Base-by-base conservation (phyloP, 2,888 invertebrate species). In the Iselma pallidipennis region DNA sequence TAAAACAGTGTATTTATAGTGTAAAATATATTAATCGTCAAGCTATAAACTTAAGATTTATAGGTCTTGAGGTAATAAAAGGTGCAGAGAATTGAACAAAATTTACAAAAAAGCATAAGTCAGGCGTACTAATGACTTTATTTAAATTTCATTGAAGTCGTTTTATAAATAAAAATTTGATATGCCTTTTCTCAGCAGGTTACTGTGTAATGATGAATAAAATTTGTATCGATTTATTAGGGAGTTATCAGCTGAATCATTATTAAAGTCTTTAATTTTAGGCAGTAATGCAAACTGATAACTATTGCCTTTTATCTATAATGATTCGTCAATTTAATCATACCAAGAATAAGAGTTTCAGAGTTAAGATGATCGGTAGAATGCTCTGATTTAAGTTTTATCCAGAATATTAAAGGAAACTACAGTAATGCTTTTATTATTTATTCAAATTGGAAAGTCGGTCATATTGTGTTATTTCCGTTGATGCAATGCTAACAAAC, bases 1-100 rank as follows among this genome's bases (percentile, higher is more conserved):
- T n/a, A n/a, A n/a, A n/a, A n/a, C n/a, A n/a, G 57, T 58, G 57
- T 68, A 4, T 5, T 2, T 2, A 6, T 9, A 37, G 16, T 16
- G 12, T 29, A 12, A 29, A 19, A 16, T 37, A 37, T 37, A 16
- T 37, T 37, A 37, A 16, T 37, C 37, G 16, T 37, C 9, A 2
- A 16, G 16, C 16, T 37, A 37, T 37, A 37, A 37, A 49, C 4
- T 23, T 49, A n/a, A 6, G 21, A 26, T 49, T 37, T 37, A 37
- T 37, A 16, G 37, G 16, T 37, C 16, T 37, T 16, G 10, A 37
- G 16, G 19, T 9, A 16, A 16, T 37, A 37, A 37, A 37, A 16
- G 9, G 16, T 37, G 16, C 2, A 33, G 14, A 1, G 33, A 14
- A n/a, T 33, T 33, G 12, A n/a, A n/a, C n/a, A n/a, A n/a, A n/a